Percentiles rank a stretch among this genome's conserved stretches.
Conservation (phyloP, 2,797 vertebrate genomes). For the Phataginus tricuspis region DNA sequence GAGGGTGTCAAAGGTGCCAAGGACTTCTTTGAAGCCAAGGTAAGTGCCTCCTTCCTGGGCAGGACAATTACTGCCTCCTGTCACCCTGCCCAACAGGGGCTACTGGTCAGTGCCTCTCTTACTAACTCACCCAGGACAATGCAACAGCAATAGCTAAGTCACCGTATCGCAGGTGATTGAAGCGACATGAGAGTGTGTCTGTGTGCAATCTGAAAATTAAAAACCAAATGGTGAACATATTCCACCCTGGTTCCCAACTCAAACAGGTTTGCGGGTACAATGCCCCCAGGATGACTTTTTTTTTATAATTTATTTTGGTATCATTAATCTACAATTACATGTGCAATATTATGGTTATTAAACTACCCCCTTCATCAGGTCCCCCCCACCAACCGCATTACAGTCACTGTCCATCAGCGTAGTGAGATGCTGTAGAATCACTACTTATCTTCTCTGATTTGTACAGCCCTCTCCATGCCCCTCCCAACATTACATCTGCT, state of each 20-base stretch:
- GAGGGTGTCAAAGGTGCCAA: slow-evolving; percentile 96
- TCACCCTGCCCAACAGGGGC: neutral
- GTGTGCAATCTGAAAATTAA: neutral
- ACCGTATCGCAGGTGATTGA: rapidly evolving
- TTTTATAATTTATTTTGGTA: too few species aligned
- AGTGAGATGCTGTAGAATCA: too few species aligned
- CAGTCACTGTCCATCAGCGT: too few species aligned
- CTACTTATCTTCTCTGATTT: too few species aligned
- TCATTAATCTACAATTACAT: too few species aligned
- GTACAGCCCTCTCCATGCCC: too few species aligned
- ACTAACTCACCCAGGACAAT: neutral
- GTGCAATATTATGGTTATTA: too few species aligned
- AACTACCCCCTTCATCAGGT: too few species aligned
- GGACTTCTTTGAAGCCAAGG: slow-evolving; percentile 98
- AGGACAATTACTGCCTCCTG: rapidly evolving
- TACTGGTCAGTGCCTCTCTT: neutral
- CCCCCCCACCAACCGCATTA: too few species aligned
- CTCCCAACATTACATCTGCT: too few species aligned
- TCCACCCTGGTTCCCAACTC: neutral
- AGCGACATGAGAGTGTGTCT: neutral
- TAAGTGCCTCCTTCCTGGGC: slow-evolving; percentile 73
- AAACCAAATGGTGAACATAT: rapidly evolving
- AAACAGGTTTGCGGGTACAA: neutral
- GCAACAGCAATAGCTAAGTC: rapidly evolving
- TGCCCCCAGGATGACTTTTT: neutral